A percentile compares a stretch with the other conserved stretches of the same genome.
phyloP scores from a whole-genome alignment of 1,140 invertebrate species.

The Magallana angulata region DNA sequence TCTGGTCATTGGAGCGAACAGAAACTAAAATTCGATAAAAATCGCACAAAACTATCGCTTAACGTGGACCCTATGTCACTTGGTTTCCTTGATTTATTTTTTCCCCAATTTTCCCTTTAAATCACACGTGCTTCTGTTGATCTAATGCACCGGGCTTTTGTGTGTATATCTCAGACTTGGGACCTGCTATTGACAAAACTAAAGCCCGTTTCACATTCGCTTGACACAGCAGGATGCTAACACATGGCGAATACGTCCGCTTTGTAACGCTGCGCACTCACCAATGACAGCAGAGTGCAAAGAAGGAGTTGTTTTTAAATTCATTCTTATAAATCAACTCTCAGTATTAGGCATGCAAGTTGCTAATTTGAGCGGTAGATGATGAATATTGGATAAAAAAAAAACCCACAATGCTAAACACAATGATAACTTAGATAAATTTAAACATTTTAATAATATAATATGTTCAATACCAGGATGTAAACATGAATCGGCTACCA shows the following conservation, averaged over 20 bases:
- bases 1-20: neutral
- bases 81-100: neutral
- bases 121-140: constrained; percentile 14
- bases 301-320: no score
- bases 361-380: no score
- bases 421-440: no score
- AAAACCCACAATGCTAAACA: no score
- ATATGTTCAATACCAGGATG: no score
- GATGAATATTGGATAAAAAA: no score
- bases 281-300: no score
- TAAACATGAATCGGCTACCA: no score
- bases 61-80: no score
- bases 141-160: neutral
- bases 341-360: no score
- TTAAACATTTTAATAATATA: no score
- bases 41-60: neutral
- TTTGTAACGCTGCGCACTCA: neutral
- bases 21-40: constrained; percentile 6
- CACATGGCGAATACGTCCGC: neutral
- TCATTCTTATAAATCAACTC: no score
- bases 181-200: neutral
- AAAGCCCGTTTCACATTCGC: constrained; percentile 4
- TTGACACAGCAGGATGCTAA: constrained; percentile 10
- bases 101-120: neutral
- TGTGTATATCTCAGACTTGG: neutral